A percentile compares a stretch with the other conserved stretches of the same genome.
Evolutionary conservation across 1,140 invertebrate genomes (phyloP).

Genomic region (Drosophila equinoxialis): DNA sequence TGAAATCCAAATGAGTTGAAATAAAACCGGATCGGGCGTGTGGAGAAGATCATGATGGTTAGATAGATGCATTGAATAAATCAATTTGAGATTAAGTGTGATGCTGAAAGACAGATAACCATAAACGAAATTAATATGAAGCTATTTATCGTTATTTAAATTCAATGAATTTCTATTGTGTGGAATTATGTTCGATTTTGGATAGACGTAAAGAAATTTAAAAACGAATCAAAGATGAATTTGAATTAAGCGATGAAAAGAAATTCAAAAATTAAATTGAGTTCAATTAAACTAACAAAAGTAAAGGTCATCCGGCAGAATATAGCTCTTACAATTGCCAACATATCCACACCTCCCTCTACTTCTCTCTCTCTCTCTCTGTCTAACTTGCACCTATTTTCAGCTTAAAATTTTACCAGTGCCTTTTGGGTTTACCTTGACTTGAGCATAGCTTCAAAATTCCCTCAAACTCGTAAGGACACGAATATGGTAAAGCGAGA

Average conservation of each 20-base stretch:
- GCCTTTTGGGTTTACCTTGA: slow-evolving; percentile 15
- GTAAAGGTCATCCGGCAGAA: slow-evolving; percentile 6
- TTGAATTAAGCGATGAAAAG: neutral
- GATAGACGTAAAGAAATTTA: too few species aligned
- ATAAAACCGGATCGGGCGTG: too few species aligned
- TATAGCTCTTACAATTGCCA: neutral
- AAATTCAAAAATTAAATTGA: neutral
- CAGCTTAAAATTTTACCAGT: slow-evolving; percentile 10
- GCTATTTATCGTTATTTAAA: too few species aligned
- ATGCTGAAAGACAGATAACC: too few species aligned
- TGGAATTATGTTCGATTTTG: too few species aligned
- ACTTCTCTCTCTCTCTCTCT: neutral
- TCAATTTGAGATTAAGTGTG: too few species aligned
- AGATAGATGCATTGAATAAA: too few species aligned
- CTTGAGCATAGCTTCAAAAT: slow-evolving; percentile 4
- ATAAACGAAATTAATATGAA: too few species aligned
- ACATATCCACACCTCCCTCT: neutral
- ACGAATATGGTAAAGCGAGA: neutral
- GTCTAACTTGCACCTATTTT: slow-evolving; percentile 2
- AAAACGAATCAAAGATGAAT: too few species aligned
- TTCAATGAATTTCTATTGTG: too few species aligned
- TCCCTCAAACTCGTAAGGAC: neutral
- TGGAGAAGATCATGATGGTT: too few species aligned
- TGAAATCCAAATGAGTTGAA: neutral
- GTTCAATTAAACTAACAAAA: slow-evolving; percentile 9